A percentile compares a stretch with the other conserved stretches of the same genome.
phyloP scores from a whole-genome alignment of 2,113 vertebrate species.

The Thamnaconus septentrionalis region DNA sequence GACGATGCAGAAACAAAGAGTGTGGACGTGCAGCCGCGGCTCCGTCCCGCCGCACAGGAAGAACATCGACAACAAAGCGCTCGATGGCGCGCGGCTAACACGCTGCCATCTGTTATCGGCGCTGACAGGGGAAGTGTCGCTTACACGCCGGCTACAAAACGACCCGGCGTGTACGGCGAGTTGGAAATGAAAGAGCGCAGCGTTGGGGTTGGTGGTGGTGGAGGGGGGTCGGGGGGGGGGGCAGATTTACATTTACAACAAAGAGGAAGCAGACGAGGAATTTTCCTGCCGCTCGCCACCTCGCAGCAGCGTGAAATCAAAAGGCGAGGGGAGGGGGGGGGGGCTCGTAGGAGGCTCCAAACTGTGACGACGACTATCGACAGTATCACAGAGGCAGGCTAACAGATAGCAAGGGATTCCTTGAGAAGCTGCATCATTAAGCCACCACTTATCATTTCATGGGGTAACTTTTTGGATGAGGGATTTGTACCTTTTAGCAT shows the following conservation, averaged over 20 bases:
- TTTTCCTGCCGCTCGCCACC: neutral
- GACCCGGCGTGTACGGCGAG: constrained; percentile 22
- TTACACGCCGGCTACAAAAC: constrained; percentile 25
- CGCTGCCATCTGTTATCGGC: constrained; percentile 43
- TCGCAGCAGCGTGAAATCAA: too few relatives aligned
- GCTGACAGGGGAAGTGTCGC: constrained; percentile 27
- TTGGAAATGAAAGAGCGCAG: constrained; percentile 23
- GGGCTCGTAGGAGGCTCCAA: too few relatives aligned
- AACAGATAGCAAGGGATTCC: too few relatives aligned
- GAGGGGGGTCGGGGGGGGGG: too few relatives aligned
- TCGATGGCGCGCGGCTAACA: constrained; percentile 28
- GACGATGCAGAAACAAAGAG: constrained; percentile 30
- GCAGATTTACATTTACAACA: too few relatives aligned
- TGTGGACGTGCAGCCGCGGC: constrained; percentile 22
- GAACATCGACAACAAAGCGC: constrained; percentile 36
- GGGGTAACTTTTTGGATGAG: too few relatives aligned
- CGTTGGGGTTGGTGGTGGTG: neutral
- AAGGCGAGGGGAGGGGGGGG: too few relatives aligned
- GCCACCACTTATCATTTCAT: too few relatives aligned
- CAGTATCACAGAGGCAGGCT: too few relatives aligned
- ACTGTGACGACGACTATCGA: too few relatives aligned
- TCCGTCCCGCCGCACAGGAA: constrained; percentile 30
- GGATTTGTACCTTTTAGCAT: too few relatives aligned
- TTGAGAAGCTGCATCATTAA: too few relatives aligned
- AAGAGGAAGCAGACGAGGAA: neutral